A percentile compares a stretch with the other conserved stretches of the same genome.
Conservation (phyloP, 2,113 vertebrate genomes). For the Brachionichthys hirsutus region DNA sequence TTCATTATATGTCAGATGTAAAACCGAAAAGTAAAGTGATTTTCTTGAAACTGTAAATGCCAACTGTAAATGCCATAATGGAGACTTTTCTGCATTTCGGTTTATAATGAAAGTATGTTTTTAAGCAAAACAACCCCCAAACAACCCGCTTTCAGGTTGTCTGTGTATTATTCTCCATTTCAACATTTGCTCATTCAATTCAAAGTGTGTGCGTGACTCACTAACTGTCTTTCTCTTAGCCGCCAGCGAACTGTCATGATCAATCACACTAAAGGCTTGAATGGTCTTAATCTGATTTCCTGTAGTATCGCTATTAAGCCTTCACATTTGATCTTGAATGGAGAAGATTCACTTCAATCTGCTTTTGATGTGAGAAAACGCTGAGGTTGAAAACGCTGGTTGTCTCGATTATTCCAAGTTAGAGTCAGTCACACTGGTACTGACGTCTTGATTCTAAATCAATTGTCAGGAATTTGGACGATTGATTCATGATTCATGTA, state of each 20-base stretch:
- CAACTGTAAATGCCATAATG: constrained; percentile 25
- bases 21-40: constrained; percentile 28
- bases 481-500: not conserved
- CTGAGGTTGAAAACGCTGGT: not conserved
- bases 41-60: not conserved
- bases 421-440: not conserved
- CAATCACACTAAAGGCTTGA: constrained; percentile 29
- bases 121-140: constrained; percentile 24
- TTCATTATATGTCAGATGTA: constrained; percentile 51
- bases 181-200: constrained; percentile 24
- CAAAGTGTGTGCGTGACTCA: constrained; percentile 3
- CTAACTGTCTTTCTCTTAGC: constrained; percentile 11
- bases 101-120: constrained; percentile 9
- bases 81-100: constrained; percentile 1
- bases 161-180: constrained; percentile 11
- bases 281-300: constrained; percentile 31
- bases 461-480: not conserved
- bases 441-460: not conserved
- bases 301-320: constrained; percentile 32
- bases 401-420: not conserved
- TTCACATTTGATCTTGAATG: not conserved
- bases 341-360: constrained; percentile 12
- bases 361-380: constrained; percentile 17
- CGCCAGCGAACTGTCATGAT: constrained; percentile 5
- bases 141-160: constrained; percentile 5